Evolutionary conservation across 2,113 vertebrate species (phyloP).

Genomic region (Rhagologus leucostigma): DNA sequence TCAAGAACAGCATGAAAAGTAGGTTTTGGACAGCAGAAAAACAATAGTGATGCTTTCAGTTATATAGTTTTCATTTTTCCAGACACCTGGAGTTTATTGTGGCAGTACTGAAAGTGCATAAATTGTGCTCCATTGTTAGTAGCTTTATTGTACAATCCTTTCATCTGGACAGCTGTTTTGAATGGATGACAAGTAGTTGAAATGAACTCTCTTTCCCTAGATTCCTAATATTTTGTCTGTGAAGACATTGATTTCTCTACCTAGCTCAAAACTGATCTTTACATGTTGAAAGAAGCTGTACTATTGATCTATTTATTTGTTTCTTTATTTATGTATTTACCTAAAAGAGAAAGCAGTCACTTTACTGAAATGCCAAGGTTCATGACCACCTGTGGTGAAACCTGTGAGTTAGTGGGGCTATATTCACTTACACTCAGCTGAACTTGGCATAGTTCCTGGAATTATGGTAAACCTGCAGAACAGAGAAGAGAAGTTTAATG

Average conservation of each 20-base stretch:
- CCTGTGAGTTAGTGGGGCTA: neutral
- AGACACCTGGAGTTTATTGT: neutral
- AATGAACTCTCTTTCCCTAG: neutral
- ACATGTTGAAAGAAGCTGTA: neutral
- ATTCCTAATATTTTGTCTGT: neutral
- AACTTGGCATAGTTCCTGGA: neutral
- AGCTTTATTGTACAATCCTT: neutral
- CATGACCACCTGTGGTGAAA: neutral
- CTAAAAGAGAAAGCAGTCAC: neutral
- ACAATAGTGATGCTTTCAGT: neutral
- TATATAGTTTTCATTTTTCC: neutral
- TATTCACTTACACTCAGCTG: neutral
- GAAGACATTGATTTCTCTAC: neutral
- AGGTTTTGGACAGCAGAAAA: neutral
- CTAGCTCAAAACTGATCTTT: neutral
- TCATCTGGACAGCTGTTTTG: slow-evolving; percentile 6
- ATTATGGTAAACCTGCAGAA: neutral
- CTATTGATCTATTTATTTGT: neutral
- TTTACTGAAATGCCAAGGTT: neutral
- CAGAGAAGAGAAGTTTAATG: neutral
- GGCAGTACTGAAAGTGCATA: neutral
- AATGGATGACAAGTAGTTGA: neutral
- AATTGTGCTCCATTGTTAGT: neutral
- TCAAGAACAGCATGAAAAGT: neutral
- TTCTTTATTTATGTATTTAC: neutral